Base-by-base conservation (phyloP, 1,140 invertebrate species). In the Lordiphosa collinella region DNA sequence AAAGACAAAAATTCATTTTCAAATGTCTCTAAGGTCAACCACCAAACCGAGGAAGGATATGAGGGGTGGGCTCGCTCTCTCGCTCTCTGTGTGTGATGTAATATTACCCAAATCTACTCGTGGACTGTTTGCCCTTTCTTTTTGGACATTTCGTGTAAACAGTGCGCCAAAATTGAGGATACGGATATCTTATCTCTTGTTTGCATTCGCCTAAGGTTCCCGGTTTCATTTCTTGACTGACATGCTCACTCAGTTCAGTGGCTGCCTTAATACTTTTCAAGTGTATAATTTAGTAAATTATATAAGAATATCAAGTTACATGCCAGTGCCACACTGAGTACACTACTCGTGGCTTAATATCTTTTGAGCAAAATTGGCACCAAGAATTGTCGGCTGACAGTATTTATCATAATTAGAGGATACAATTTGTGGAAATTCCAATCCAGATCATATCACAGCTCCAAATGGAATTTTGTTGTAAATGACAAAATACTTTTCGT, bases 131-230 rank as follows among this genome's bases (percentile, higher is more conserved):
- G 78, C 78, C 58, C 56, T 58, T 58, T 57, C n/a, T 34, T 1
- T 51, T 54, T 50, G 68, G 51, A 73, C 78, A 72, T 72, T 78
- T 78, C 44, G 68, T 59, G 78, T 60, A 84, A 84, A 84, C 78
- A 84, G 38, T 69, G 68, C 49, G 67, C 71, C 75, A 71, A 62
- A 65, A 40, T 58, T 62, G 68, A 85, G 79, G 79, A 85, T 85
- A 85, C 72, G 80, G 79, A 85, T 85, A 85, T 85, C 79, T 85
- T 85, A 85, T 85, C 79, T 79, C 55, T 61, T 85, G 79, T 85
- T 85, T 85, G 79, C 79, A 71, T 74, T 85, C 79, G 80, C 69
- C 64, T 76, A 85, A 85, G 70, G 69, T 64, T 61, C 59, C 36
- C 51, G 40, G 58, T 66, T 72, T 49, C 53, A 51, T 70, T 65